These are phyloP conservation scores for Zelleria hepariella DNA, from an alignment of 2,888 invertebrate species.

Conservation along the genomic window DNA sequence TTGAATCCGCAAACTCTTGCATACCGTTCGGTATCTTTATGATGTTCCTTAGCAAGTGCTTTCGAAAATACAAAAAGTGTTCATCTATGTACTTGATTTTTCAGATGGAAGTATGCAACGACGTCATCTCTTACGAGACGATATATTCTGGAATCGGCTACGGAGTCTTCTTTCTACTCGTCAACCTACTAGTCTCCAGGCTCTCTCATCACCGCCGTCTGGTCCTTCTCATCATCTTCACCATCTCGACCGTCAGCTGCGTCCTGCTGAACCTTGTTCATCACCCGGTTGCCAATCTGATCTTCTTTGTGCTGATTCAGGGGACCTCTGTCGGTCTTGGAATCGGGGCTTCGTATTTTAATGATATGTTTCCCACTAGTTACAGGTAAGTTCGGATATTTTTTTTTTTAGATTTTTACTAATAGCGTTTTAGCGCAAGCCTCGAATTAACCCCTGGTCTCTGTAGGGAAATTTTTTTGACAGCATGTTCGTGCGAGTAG, in stretches of 20 bases:
- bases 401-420: not conserved
- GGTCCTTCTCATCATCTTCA: slow-evolving; percentile 45
- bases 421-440: no score
- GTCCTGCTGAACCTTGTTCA: slow-evolving; percentile 57
- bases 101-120: slow-evolving; percentile 41
- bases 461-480: no score
- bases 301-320: slow-evolving; percentile 36
- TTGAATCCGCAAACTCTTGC: no score
- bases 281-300: slow-evolving; percentile 29
- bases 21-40: not conserved
- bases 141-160: slow-evolving; percentile 73
- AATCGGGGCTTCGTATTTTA: slow-evolving; percentile 33
- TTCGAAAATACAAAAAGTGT: not conserved
- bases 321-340: slow-evolving; percentile 30
- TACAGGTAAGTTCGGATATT: slow-evolving; percentile 28
- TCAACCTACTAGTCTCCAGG: slow-evolving; percentile 54
- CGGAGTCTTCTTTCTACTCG: slow-evolving; percentile 67
- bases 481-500: no score
- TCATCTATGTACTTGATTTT: slow-evolving; percentile 9
- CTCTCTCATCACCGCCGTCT: slow-evolving; percentile 63
- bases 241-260: slow-evolving; percentile 64
- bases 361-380: slow-evolving; percentile 42
- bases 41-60: not conserved
- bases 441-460: no score
- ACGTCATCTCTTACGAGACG: slow-evolving; percentile 63